phyloP scores from a whole-genome alignment of 2,797 vertebrate genomes.

The Bradypus variegatus region DNA sequence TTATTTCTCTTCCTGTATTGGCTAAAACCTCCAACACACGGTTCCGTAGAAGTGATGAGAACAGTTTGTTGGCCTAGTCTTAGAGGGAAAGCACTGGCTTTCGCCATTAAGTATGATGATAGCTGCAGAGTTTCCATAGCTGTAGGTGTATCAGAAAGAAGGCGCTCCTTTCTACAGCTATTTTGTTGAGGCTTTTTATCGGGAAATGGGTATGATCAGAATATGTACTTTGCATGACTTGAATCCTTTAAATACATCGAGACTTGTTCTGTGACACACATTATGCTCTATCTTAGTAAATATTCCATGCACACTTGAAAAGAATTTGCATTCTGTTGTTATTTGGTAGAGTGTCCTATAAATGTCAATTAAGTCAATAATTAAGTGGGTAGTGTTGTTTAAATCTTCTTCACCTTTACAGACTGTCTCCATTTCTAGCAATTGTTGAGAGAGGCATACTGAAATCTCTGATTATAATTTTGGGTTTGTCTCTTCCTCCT shows the following conservation, averaged over 20 bases:
- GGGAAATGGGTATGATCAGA: neutral
- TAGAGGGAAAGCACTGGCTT: too few species aligned
- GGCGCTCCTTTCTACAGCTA: rapidly evolving
- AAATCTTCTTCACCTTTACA: neutral
- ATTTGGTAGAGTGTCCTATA: neutral
- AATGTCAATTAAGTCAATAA: neutral
- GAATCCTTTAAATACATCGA: neutral
- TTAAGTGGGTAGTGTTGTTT: too few species aligned
- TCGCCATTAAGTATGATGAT: rapidly evolving
- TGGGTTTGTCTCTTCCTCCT: neutral
- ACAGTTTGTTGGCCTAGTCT: rapidly evolving
- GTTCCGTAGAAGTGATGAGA: neutral
- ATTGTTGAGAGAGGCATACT: neutral
- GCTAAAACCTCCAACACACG: neutral
- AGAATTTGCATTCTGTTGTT: too few species aligned
- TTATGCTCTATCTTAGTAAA: neutral
- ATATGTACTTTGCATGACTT: neutral
- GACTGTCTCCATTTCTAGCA: neutral
- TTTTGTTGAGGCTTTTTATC: too few species aligned
- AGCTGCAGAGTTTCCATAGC: too few species aligned
- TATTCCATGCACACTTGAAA: too few species aligned
- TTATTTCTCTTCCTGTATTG: neutral
- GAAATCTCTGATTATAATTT: neutral
- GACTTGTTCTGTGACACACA: neutral
- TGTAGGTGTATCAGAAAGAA: rapidly evolving